These are phyloP conservation scores for Carlito syrichta DNA, from an alignment of 2,113 vertebrate species.

Conservation along the genomic window DNA sequence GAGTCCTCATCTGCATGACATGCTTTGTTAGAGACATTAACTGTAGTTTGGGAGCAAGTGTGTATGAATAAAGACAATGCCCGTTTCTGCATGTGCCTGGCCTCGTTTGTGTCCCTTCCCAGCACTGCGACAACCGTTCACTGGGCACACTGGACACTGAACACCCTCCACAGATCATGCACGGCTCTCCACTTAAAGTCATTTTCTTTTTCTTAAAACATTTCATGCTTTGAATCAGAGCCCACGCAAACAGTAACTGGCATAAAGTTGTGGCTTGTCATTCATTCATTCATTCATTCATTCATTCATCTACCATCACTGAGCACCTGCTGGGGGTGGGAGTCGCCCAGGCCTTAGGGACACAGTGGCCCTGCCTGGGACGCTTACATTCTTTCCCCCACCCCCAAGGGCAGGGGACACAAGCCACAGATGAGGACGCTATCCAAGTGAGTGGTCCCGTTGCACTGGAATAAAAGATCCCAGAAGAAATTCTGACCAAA, in stretches of 20 bases:
- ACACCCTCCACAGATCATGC: background rate
- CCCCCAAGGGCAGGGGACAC: background rate
- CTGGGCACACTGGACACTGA: background rate
- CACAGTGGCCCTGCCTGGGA: background rate
- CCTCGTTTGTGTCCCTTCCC: background rate
- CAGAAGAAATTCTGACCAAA: background rate
- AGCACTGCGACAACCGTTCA: background rate
- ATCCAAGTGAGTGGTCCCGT: background rate
- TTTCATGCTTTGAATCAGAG: background rate
- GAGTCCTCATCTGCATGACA: conserved; percentile 81
- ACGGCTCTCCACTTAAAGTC: background rate
- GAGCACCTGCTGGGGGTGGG: background rate
- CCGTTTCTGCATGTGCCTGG: conserved; percentile 13
- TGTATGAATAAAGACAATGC: conserved; percentile 83
- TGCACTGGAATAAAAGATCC: background rate
- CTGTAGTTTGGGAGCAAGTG: conserved; percentile 81
- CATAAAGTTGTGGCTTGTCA: too few species aligned
- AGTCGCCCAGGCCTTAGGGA: background rate
- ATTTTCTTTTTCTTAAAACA: background rate
- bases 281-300: background rate
- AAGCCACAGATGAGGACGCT: fast-evolving
- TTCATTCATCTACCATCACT: too few species aligned
- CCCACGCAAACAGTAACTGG: background rate
- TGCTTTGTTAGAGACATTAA: conserved; percentile 80
- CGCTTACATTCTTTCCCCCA: background rate